Conservation (phyloP, 1,140 invertebrate genomes). For the Lordiphosa collinella region DNA sequence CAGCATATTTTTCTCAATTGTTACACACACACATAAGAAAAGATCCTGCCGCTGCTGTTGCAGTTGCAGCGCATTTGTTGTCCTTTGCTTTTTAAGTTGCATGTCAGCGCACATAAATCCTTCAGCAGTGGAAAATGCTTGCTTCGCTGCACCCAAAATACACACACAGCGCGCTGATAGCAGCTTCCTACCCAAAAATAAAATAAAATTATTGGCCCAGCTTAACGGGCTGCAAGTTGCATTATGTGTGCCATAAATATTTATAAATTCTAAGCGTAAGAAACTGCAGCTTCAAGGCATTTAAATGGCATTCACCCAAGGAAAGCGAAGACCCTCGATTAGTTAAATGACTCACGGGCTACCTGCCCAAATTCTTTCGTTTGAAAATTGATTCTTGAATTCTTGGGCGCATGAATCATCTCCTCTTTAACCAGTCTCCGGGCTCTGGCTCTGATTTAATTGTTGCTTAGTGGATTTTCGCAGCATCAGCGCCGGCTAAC, state of each 20-base stretch:
- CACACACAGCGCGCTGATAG: constrained; percentile 43
- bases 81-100: constrained; percentile 71
- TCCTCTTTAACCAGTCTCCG: too few species aligned
- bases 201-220: constrained; percentile 61
- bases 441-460: constrained; percentile 53
- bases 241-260: constrained; percentile 73
- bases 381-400: constrained; percentile 36
- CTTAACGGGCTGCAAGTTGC: constrained; percentile 52
- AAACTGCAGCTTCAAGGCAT: constrained; percentile 20
- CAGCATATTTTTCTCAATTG: constrained; percentile 72
- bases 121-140: constrained; percentile 65
- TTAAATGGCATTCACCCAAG: constrained; percentile 28
- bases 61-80: constrained; percentile 48
- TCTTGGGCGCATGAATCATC: constrained; percentile 9
- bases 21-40: constrained; percentile 34
- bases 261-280: constrained; percentile 73
- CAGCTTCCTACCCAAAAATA: constrained; percentile 2
- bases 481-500: constrained; percentile 44
- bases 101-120: constrained; percentile 76
- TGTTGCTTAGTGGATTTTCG: constrained; percentile 67
- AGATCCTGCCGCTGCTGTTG: constrained; percentile 4
- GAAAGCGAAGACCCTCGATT: constrained; percentile 5
- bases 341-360: constrained; percentile 2
- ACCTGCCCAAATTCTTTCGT: constrained; percentile 14
- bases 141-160: constrained; percentile 60